Conservation (phyloP, 2,113 vertebrate genomes). For the Gymnarchus niloticus region DNA sequence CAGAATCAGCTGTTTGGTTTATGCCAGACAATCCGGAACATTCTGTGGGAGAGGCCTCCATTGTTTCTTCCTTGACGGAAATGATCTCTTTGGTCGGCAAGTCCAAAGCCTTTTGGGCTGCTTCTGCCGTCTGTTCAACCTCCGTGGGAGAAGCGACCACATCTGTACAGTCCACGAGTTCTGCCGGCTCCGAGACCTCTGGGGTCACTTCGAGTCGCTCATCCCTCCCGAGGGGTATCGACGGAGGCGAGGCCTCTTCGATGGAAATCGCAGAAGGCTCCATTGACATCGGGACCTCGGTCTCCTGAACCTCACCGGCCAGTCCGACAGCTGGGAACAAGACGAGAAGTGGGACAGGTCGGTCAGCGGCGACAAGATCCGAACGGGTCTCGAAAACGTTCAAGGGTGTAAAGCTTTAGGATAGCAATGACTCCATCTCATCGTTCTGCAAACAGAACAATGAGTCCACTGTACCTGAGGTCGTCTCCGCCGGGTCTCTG, state of each 20-base stretch:
- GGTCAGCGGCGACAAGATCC: too few species aligned
- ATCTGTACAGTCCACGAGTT: constrained; percentile 45
- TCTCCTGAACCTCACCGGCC: not conserved
- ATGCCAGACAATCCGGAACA: not conserved
- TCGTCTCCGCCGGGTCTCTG: constrained; percentile 38
- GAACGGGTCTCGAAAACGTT: not conserved
- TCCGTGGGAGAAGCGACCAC: not conserved
- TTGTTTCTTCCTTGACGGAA: constrained; percentile 27
- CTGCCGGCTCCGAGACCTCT: constrained; percentile 53
- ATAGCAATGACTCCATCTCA: not conserved
- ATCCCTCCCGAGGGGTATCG: constrained; percentile 42
- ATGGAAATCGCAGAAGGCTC: not conserved
- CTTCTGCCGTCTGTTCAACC: constrained; percentile 16
- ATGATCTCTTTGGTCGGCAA: constrained; percentile 41
- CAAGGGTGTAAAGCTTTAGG: too few species aligned
- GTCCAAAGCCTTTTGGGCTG: constrained; percentile 25
- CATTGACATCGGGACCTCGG: not conserved
- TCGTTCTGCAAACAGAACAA: too few species aligned
- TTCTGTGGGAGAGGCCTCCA: constrained; percentile 28
- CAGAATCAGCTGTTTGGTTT: not conserved
- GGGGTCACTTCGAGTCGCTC: constrained; percentile 47
- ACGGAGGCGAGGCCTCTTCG: not conserved
- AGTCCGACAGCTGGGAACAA: not conserved
- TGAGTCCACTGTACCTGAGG: constrained; percentile 40
- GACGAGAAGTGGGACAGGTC: not conserved